Percentiles rank a stretch among this genome's conserved stretches.
Conservation (phyloP, 2,888 invertebrate species). For the Clepsis dumicolana region DNA sequence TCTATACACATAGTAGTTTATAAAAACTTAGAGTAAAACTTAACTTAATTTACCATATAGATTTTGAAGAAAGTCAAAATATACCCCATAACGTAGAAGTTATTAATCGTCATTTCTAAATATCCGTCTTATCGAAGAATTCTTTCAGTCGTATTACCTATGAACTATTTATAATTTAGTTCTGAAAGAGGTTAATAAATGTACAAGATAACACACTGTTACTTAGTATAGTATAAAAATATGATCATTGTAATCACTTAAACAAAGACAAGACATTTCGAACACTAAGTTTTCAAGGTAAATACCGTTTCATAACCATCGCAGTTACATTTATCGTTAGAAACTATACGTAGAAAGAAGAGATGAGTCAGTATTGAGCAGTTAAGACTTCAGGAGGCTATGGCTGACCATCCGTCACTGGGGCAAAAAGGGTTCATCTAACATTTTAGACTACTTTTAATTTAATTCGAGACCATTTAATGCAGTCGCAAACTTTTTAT, state of each 20-base stretch:
- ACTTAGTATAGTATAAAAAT: neutral
- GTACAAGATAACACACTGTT: neutral
- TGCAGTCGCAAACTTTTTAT: no score
- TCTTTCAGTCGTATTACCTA: conserved; percentile 19
- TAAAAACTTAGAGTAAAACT: neutral
- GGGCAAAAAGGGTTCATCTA: no score
- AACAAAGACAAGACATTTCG: neutral
- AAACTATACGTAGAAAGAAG: conserved; percentile 1
- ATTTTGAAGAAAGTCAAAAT: neutral
- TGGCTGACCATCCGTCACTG: no score
- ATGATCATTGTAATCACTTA: no score
- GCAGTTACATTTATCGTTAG: neutral
- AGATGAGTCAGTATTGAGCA: neutral
- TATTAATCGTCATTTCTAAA: conserved; percentile 10
- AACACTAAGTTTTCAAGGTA: no score
- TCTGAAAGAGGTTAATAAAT: conserved; percentile 8
- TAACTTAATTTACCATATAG: neutral
- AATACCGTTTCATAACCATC: neutral
- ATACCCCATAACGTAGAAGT: neutral
- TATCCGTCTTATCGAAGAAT: conserved; percentile 4
- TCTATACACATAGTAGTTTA: neutral
- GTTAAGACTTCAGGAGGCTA: neutral
- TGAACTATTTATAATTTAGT: conserved; percentile 9
- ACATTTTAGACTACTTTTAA: no score
- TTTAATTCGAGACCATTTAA: no score